A percentile compares a stretch with the other conserved stretches of the same genome.
phyloP scores from a whole-genome alignment of 2,113 vertebrate species.

The Vulpes ferrilata region DNA sequence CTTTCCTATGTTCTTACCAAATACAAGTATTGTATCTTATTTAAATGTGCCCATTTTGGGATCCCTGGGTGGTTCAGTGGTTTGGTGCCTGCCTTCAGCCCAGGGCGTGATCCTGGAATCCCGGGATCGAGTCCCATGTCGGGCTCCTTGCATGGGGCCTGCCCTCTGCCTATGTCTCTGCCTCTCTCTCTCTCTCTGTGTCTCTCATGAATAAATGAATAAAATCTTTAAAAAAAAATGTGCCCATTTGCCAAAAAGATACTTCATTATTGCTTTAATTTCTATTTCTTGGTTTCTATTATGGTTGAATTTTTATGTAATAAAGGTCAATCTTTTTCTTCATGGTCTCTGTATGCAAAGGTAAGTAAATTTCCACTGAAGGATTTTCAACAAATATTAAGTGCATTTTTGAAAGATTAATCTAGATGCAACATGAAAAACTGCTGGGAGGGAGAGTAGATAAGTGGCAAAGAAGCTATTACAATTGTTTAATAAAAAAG shows the following conservation, averaged over 20 bases:
- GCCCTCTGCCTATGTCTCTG: too few relatives aligned
- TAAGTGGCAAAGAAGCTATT: background rate
- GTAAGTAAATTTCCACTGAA: conserved; percentile 13
- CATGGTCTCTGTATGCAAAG: background rate
- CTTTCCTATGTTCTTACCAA: background rate
- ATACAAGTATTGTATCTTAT: background rate
- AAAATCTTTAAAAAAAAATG: background rate
- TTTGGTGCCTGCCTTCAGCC: too few relatives aligned
- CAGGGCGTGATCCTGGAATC: too few relatives aligned
- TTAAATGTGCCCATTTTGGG: conserved; percentile 6
- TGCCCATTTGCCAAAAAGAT: conserved; percentile 20
- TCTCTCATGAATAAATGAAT: too few relatives aligned
- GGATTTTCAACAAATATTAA: conserved; percentile 20
- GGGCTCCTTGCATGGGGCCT: too few relatives aligned
- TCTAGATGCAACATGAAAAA: conserved; percentile 21
- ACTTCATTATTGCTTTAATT: background rate
- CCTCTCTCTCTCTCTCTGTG: too few relatives aligned
- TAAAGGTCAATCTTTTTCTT: conserved; percentile 12
- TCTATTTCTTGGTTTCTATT: background rate
- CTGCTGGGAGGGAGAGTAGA: background rate
- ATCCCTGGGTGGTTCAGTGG: too few relatives aligned
- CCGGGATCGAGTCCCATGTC: too few relatives aligned
- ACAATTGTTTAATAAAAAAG: conserved; percentile 4
- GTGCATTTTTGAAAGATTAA: conserved; percentile 21
- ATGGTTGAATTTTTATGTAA: conserved; percentile 17